These are phyloP conservation scores for Petrocephalus microphthalmus DNA, from an alignment of 2,113 vertebrate species.

Conservation along the genomic window DNA sequence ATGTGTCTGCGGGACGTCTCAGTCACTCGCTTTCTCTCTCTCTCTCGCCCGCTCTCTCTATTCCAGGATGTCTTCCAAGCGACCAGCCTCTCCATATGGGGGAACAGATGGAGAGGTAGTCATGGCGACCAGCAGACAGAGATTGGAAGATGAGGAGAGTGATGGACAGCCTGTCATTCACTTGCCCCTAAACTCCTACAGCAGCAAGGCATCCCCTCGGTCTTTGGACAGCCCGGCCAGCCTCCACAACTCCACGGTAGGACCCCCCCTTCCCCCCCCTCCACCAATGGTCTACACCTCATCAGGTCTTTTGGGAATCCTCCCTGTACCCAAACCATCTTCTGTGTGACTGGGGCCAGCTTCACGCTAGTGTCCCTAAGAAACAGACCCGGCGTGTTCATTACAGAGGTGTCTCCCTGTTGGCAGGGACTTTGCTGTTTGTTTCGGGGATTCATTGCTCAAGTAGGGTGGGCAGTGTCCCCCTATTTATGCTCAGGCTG, in stretches of 20 bases:
- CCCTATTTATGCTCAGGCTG: not conserved
- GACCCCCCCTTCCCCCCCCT: constrained; percentile 25
- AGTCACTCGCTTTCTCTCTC: constrained; percentile 41
- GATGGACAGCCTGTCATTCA: constrained; percentile 95
- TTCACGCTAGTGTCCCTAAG: not conserved
- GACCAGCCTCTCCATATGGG: constrained; percentile 99
- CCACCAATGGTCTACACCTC: not conserved
- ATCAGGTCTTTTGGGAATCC: not conserved
- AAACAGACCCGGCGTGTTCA: not conserved
- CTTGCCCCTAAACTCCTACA: constrained; percentile 94
- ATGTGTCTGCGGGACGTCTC: constrained; percentile 44
- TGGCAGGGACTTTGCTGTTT: not conserved
- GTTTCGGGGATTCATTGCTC: not conserved
- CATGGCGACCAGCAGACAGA: constrained; percentile 99
- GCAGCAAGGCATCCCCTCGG: constrained; percentile 83
- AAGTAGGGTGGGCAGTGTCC: too few relatives aligned
- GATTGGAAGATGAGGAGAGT: constrained; percentile 94
- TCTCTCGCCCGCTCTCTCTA: constrained; percentile 71
- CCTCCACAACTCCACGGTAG: constrained; percentile 76
- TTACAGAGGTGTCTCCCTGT: not conserved
- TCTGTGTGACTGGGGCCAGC: not conserved
- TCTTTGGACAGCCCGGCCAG: constrained; percentile 86
- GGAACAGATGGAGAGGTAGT: constrained; percentile 99
- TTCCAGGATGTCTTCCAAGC: constrained; percentile 99
- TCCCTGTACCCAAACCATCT: not conserved